Evolutionary conservation across 2,113 vertebrate genomes (phyloP).

Genomic region (Passer domesticus): DNA sequence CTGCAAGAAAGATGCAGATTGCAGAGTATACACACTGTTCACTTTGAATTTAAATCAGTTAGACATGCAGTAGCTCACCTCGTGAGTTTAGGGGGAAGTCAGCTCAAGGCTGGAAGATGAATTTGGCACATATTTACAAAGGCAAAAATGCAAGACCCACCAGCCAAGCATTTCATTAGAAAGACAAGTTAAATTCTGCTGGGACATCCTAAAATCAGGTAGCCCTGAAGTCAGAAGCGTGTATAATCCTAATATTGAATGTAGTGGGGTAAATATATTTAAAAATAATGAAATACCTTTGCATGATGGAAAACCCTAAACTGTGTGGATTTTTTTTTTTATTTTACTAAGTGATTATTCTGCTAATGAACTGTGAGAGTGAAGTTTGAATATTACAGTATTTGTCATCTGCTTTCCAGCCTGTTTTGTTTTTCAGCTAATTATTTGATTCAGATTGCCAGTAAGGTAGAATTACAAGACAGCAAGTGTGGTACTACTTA

Average conservation of each 20-base stretch:
- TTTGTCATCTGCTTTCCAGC: neutral
- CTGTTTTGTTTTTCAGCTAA: neutral
- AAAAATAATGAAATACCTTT: neutral
- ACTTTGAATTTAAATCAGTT: slow-evolving; percentile 10
- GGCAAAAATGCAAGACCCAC: neutral
- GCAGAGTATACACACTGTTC: neutral
- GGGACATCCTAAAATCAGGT: neutral
- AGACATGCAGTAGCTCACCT: neutral
- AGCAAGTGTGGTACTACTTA: neutral
- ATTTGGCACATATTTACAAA: neutral
- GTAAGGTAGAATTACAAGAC: neutral
- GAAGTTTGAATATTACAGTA: neutral
- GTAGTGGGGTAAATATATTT: neutral
- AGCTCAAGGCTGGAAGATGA: neutral
- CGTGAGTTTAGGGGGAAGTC: neutral
- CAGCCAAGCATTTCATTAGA: neutral
- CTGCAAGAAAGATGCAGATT: neutral
- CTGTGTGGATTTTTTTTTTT: neutral
- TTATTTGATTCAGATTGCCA: neutral
- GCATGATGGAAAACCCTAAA: neutral
- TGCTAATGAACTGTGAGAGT: neutral
- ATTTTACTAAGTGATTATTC: neutral
- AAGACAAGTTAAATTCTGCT: neutral
- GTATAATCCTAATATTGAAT: neutral
- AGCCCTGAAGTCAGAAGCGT: neutral